Evolutionary conservation across 2,888 invertebrate genomes (phyloP).

Genomic region (Steromphala cineraria): DNA sequence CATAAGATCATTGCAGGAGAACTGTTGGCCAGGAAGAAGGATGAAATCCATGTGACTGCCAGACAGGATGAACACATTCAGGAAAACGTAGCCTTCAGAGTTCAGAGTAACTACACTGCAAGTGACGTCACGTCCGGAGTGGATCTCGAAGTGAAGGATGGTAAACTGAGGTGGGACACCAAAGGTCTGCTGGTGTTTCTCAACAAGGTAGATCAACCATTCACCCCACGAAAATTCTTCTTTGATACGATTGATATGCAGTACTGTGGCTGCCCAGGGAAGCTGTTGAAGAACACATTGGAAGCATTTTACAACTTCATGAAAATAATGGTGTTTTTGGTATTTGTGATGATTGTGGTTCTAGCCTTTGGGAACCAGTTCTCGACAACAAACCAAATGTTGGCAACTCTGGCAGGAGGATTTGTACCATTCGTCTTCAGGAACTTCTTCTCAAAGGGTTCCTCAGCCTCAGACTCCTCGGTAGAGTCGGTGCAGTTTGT

Average conservation of each 20-base stretch:
- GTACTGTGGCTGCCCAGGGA: conserved; percentile 60
- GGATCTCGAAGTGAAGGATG: conserved; percentile 2
- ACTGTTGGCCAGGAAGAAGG: conserved; percentile 31
- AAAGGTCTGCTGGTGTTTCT: conserved; percentile 60
- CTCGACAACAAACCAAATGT: conserved; percentile 60
- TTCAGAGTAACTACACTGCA: conserved; percentile 44
- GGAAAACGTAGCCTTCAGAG: conserved; percentile 63
- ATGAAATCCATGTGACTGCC: conserved; percentile 47
- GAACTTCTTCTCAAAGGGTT: conserved; percentile 51
- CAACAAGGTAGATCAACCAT: conserved; percentile 53
- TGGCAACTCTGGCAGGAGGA: conserved; percentile 58
- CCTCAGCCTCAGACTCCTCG: conserved; percentile 45
- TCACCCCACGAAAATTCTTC: conserved; percentile 60
- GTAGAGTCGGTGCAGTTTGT: conserved; percentile 56
- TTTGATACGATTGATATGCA: conserved; percentile 50
- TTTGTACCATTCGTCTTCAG: conserved; percentile 55
- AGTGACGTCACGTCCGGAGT: conserved; percentile 36
- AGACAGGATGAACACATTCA: conserved; percentile 42
- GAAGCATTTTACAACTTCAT: conserved; percentile 47
- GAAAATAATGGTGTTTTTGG: conserved; percentile 54
- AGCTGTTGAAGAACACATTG: conserved; percentile 45
- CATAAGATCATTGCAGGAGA: conserved; percentile 51
- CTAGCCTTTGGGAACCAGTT: conserved; percentile 57
- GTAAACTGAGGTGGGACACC: conserved; percentile 52
- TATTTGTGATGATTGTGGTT: conserved; percentile 58